Conservation (phyloP, 2,888 invertebrate genomes). For the Zaprionus bogoriensis region DNA sequence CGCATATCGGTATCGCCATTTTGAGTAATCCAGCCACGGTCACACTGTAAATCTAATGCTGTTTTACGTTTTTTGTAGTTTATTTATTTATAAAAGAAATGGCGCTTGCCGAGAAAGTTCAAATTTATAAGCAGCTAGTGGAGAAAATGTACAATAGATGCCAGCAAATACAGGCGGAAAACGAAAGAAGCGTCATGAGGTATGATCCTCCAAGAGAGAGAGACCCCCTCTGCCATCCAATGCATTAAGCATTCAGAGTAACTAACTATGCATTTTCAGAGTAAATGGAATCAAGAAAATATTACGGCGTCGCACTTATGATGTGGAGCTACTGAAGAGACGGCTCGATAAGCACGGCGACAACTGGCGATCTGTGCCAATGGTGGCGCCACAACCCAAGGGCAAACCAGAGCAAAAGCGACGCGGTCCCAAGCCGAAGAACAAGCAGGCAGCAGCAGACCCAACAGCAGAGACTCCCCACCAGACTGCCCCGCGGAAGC, state of each 20-base stretch:
- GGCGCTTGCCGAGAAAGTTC: slow-evolving; percentile 69
- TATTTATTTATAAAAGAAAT: slow-evolving; percentile 54
- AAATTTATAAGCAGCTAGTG: slow-evolving; percentile 77
- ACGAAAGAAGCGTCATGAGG: slow-evolving; percentile 81
- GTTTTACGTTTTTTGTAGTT: neutral
- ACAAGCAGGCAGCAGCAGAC: slow-evolving; percentile 17
- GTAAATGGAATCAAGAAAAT: slow-evolving; percentile 81
- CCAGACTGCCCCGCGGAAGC: slow-evolving; percentile 1
- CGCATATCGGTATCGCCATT: neutral
- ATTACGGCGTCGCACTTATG: slow-evolving; percentile 73
- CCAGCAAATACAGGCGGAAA: slow-evolving; percentile 80
- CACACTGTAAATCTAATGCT: neutral
- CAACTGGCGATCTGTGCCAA: slow-evolving; percentile 80
- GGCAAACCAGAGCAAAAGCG: slow-evolving; percentile 82
- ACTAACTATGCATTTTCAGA: slow-evolving; percentile 44
- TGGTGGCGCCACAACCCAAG: slow-evolving; percentile 80
- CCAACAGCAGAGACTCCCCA: slow-evolving; percentile 6
- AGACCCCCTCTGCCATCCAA: neutral
- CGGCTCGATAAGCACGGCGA: slow-evolving; percentile 81
- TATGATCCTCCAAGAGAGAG: slow-evolving; percentile 24
- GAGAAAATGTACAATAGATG: slow-evolving; percentile 79
- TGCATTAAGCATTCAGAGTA: neutral
- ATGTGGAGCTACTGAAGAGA: slow-evolving; percentile 79
- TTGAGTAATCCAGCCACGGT: neutral
- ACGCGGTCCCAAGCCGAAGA: slow-evolving; percentile 81